Conservation (phyloP, 1,140 invertebrate genomes). For the Drosophila bifasciata region DNA sequence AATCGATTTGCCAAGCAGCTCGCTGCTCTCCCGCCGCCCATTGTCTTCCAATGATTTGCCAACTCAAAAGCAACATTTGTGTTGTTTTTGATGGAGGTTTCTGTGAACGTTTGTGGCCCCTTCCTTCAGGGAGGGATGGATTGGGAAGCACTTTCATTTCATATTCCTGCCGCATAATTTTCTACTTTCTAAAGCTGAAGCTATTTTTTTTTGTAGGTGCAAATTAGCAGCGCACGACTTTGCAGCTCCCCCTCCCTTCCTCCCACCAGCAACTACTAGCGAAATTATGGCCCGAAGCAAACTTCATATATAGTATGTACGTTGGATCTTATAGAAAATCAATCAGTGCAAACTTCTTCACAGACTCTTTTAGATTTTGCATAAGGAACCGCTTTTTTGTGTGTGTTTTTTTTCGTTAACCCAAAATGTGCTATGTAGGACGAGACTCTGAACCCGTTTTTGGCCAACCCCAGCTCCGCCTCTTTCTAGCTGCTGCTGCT, state of each 20-base stretch:
- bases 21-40: too few species aligned
- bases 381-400: slow-evolving; percentile 23
- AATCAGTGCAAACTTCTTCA: slow-evolving; percentile 61
- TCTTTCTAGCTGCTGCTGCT: slow-evolving; percentile 52
- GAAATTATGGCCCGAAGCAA: slow-evolving; percentile 56
- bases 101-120: slow-evolving; percentile 13
- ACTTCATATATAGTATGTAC: slow-evolving; percentile 13
- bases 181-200: slow-evolving; percentile 70
- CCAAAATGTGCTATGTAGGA: slow-evolving; percentile 75
- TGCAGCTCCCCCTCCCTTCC: background rate
- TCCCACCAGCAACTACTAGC: slow-evolving; percentile 32
- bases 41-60: slow-evolving; percentile 19
- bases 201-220: slow-evolving; percentile 49
- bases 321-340: slow-evolving; percentile 59
- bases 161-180: slow-evolving; percentile 58
- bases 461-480: slow-evolving; percentile 53
- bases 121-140: slow-evolving; percentile 5
- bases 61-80: slow-evolving; percentile 9
- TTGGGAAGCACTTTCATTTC: slow-evolving; percentile 69
- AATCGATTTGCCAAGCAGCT: slow-evolving; percentile 31
- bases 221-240: slow-evolving; percentile 77
- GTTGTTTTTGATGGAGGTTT: background rate
- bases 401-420: slow-evolving; percentile 59
- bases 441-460: slow-evolving; percentile 74
- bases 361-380: slow-evolving; percentile 42